These are phyloP conservation scores for Aptenodytes patagonicus DNA, from an alignment of 2,113 vertebrate species.

Conservation along the genomic window DNA sequence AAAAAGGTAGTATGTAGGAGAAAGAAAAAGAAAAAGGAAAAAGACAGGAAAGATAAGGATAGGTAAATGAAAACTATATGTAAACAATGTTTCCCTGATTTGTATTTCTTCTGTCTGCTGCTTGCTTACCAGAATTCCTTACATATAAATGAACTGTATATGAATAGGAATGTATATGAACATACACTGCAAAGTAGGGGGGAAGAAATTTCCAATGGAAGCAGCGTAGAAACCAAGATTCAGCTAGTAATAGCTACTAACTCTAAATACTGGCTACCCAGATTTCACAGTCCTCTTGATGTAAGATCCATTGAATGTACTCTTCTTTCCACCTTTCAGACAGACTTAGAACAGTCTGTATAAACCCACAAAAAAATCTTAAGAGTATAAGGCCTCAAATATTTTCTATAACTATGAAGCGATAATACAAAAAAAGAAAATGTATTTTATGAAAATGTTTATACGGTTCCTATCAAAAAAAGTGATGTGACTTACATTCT, in stretches of 20 bases:
- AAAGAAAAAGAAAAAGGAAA: not conserved
- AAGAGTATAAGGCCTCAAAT: not conserved
- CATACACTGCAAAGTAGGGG: not conserved
- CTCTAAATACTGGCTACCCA: not conserved
- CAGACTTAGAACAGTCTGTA: not conserved
- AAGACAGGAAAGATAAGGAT: not conserved
- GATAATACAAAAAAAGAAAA: not conserved
- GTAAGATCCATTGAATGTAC: not conserved
- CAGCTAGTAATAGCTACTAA: not conserved
- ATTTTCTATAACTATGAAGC: not conserved
- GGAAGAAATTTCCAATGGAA: not conserved
- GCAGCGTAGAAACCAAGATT: not conserved
- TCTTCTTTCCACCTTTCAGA: not conserved
- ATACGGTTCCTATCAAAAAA: not conserved
- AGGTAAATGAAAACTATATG: not conserved
- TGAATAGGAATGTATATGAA: not conserved
- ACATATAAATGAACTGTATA: not conserved
- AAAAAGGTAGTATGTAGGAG: not conserved
- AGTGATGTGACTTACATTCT: not conserved
- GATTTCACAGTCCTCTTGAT: not conserved
- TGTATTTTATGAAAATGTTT: not conserved
- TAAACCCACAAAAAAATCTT: not conserved
- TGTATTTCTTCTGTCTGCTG: not conserved
- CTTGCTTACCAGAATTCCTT: not conserved
- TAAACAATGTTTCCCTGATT: not conserved